Evolutionary conservation across 2,888 invertebrate species (phyloP).

Genomic region (Papilio demoleus): DNA sequence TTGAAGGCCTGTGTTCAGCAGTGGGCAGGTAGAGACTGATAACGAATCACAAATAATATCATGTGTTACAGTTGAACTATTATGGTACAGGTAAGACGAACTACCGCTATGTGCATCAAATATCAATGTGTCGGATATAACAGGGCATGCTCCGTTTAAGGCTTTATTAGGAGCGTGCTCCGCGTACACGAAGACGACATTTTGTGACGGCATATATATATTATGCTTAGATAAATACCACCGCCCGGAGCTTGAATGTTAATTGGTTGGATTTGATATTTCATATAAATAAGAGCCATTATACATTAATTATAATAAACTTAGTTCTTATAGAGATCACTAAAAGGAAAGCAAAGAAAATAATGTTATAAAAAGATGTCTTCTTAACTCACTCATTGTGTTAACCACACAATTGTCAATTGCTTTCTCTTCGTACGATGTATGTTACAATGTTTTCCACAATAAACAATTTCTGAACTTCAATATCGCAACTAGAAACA

Average conservation of each 20-base stretch:
- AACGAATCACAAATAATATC: too few relatives aligned
- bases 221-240: slow-evolving; percentile 31
- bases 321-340: neutral
- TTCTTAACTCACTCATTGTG: slow-evolving; percentile 13
- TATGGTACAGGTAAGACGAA: slow-evolving; percentile 4
- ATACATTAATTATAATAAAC: neutral
- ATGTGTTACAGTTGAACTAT: neutral
- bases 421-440: neutral
- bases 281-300: neutral
- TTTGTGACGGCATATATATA: slow-evolving; percentile 29
- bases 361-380: neutral
- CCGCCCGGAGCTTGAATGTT: slow-evolving; percentile 14
- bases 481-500: neutral
- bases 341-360: neutral
- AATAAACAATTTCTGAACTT: neutral
- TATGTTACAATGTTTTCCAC: neutral
- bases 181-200: slow-evolving; percentile 40
- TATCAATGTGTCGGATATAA: slow-evolving; percentile 35
- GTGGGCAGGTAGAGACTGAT: too few relatives aligned
- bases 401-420: slow-evolving; percentile 5
- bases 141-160: slow-evolving; percentile 34
- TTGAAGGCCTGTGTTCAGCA: too few relatives aligned
- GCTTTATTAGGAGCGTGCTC: slow-evolving; percentile 35
- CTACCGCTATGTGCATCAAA: slow-evolving; percentile 21
- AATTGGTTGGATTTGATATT: slow-evolving; percentile 22